Conservation (phyloP, 2,113 vertebrate genomes). For the Datnioides undecimradiatus region DNA sequence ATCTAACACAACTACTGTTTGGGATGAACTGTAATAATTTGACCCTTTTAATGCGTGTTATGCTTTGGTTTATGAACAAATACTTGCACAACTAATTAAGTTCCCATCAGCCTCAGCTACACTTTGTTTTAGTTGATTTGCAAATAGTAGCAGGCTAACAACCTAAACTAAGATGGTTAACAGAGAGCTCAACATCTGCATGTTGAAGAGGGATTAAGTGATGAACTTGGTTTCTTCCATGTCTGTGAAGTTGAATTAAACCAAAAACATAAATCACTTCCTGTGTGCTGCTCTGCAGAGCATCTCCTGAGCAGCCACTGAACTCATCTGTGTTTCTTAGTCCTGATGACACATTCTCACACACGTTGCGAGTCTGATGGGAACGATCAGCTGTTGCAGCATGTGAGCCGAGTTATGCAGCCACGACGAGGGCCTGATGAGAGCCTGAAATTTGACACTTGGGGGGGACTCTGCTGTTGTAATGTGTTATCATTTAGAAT, state of each 20-base stretch:
- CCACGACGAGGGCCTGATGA: background rate
- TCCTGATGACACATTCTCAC: constrained; percentile 6
- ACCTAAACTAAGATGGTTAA: too few relatives aligned
- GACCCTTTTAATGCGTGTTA: too few relatives aligned
- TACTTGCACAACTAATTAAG: too few relatives aligned
- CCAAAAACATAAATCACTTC: background rate
- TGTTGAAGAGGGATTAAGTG: too few relatives aligned
- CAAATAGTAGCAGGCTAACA: too few relatives aligned
- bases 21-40: too few relatives aligned
- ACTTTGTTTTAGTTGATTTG: too few relatives aligned
- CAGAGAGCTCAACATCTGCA: too few relatives aligned
- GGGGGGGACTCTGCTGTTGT: constrained; percentile 27
- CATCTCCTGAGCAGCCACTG: background rate
- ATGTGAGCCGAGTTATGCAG: constrained; percentile 7
- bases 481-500: constrained; percentile 41
- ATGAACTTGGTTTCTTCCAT: too few relatives aligned
- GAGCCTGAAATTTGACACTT: constrained; percentile 34
- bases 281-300: background rate
- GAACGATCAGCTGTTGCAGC: constrained; percentile 21
- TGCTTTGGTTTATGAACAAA: too few relatives aligned
- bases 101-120: too few relatives aligned
- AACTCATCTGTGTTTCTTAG: background rate
- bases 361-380: constrained; percentile 6
- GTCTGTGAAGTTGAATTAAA: background rate
- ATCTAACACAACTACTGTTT: too few relatives aligned